Percentiles rank a stretch among this genome's conserved stretches.
Conservation (phyloP, 2,797 vertebrate species). For the Bradypodion pumilum region DNA sequence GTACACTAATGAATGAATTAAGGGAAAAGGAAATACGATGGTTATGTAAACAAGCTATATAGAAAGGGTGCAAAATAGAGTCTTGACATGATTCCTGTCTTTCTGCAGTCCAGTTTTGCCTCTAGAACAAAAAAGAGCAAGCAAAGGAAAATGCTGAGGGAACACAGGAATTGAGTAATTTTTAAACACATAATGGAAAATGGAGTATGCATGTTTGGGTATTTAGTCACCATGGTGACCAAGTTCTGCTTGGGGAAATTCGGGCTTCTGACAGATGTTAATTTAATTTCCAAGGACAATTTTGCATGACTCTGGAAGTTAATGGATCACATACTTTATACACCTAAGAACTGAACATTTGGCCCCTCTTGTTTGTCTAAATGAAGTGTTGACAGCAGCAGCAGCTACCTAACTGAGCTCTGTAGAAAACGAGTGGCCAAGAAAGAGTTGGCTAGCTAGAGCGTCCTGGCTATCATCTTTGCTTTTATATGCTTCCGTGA, state of each 20-base stretch:
- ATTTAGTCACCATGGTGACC: slow-evolving; percentile 2
- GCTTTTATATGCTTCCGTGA: slow-evolving; percentile 49
- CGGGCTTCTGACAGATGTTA: slow-evolving; percentile 23
- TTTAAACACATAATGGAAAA: neutral
- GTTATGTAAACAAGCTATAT: neutral
- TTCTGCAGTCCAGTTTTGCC: neutral
- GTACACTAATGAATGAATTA: neutral
- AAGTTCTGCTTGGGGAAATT: neutral
- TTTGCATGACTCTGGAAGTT: slow-evolving; percentile 5
- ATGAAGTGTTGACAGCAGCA: slow-evolving; percentile 38
- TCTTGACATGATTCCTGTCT: neutral
- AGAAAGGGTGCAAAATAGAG: neutral
- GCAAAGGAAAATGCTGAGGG: slow-evolving; percentile 6
- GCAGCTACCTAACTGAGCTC: slow-evolving; percentile 24
- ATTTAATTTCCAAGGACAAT: neutral
- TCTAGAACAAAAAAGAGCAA: neutral
- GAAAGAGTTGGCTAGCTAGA: slow-evolving; percentile 32
- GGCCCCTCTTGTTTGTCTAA: neutral
- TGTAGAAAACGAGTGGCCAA: slow-evolving; percentile 29
- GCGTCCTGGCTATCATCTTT: slow-evolving; percentile 35
- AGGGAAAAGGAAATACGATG: neutral
- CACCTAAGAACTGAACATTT: slow-evolving; percentile 45
- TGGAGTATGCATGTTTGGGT: neutral
- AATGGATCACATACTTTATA: slow-evolving; percentile 17
- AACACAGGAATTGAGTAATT: slow-evolving; percentile 18